Conservation (phyloP, 2,113 vertebrate genomes). For the Heloderma charlesbogerti region DNA sequence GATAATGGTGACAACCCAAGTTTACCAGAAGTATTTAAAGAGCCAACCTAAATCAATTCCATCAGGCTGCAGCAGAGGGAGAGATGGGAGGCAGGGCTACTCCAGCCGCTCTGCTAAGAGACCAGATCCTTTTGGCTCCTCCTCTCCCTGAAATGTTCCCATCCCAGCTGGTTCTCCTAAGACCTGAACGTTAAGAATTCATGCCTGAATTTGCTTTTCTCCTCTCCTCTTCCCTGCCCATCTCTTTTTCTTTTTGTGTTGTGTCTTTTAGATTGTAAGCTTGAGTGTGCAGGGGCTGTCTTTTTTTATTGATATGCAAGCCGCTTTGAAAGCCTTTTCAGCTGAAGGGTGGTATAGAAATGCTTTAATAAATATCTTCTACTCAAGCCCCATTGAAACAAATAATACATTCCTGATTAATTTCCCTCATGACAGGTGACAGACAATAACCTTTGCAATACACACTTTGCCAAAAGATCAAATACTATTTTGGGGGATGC, state of each 20-base stretch:
- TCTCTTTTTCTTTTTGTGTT: not conserved
- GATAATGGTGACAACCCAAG: not conserved
- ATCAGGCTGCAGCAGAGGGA: not conserved
- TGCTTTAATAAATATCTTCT: not conserved
- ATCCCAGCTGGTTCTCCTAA: not conserved
- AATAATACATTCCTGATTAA: not conserved
- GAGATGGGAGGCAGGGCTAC: not conserved
- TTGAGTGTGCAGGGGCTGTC: not conserved
- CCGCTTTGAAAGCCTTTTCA: not conserved
- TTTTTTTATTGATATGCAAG: not conserved
- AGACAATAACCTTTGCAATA: not conserved
- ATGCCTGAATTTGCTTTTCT: not conserved
- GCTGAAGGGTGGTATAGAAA: not conserved
- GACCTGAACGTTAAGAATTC: not conserved
- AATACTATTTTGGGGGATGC: not conserved
- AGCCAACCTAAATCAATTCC: not conserved
- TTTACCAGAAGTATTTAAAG: not conserved
- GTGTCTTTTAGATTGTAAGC: not conserved
- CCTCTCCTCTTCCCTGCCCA: not conserved
- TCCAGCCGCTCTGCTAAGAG: not conserved
- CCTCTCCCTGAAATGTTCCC: not conserved
- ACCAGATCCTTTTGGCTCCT: not conserved
- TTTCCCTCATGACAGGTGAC: not conserved
- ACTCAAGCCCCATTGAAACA: not conserved
- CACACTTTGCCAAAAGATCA: not conserved